A percentile compares a stretch with the other conserved stretches of the same genome.
Conservation (phyloP, 2,888 invertebrate genomes). For the Pammene aurita region DNA sequence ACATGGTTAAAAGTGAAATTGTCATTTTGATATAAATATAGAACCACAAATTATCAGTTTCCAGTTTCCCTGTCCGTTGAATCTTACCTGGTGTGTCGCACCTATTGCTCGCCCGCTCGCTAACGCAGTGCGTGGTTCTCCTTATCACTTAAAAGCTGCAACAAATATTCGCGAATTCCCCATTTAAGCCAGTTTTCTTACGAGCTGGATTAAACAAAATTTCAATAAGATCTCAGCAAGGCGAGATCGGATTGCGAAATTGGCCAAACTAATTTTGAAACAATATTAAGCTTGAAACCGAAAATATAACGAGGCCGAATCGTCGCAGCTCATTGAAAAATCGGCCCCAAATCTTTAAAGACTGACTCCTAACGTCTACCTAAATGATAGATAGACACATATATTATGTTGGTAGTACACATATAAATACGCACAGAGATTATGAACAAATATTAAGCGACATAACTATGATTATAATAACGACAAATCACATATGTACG, state of each 20-base stretch:
- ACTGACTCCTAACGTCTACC: conserved; percentile 25
- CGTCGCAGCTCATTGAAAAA: conserved; percentile 33
- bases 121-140: conserved; percentile 67
- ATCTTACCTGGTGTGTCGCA: conserved; percentile 73
- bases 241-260: neutral
- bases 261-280: neutral
- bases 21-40: neutral
- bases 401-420: neutral
- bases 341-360: conserved; percentile 20
- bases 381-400: conserved; percentile 5
- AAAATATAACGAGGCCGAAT: too few species aligned
- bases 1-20: too few species aligned
- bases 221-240: neutral
- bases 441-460: neutral
- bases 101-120: conserved; percentile 64
- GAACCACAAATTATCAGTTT: conserved; percentile 24
- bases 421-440: neutral
- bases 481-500: too few species aligned
- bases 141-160: conserved; percentile 79
- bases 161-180: conserved; percentile 83
- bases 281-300: too few species aligned
- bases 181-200: conserved; percentile 68
- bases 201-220: neutral
- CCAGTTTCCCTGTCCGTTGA: conserved; percentile 46
- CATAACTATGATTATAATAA: too few species aligned